phyloP scores from a whole-genome alignment of 2,888 invertebrate genomes.

The Nowickia ferox region DNA sequence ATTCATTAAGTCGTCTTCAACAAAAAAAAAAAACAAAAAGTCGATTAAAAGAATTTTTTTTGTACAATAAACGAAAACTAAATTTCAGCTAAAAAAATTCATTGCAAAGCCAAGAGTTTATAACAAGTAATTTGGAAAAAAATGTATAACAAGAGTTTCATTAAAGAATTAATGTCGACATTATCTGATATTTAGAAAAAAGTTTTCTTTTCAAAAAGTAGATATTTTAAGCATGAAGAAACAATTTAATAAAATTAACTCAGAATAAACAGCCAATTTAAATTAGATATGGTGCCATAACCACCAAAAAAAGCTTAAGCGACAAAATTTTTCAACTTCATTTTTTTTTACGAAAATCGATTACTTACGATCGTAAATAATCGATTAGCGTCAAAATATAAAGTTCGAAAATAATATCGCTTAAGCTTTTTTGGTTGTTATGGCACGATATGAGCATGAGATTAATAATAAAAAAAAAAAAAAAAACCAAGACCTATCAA shows the following conservation, averaged over 20 bases:
- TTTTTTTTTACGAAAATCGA: no score
- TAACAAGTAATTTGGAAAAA: not conserved
- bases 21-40: not conserved
- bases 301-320: not conserved
- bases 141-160: not conserved
- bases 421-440: no score
- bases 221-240: not conserved
- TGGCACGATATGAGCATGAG: no score
- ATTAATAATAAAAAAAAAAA: no score
- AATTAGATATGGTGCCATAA: not conserved
- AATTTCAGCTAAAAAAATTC: constrained; percentile 7
- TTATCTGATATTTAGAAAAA: not conserved
- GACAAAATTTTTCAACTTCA: not conserved
- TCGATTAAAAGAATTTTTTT: not conserved
- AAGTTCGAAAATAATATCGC: no score
- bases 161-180: not conserved
- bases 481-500: no score
- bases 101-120: not conserved
- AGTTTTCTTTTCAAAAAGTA: not conserved
- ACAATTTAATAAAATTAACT: not conserved
- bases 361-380: no score
- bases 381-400: no score
- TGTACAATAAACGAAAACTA: not conserved
- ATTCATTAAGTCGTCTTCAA: constrained; percentile 1
- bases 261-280: not conserved